Percentiles rank a stretch among this genome's conserved stretches.
Evolutionary conservation across 2,797 vertebrate genomes (phyloP).

Genomic region (Anolis apletophallus): DNA sequence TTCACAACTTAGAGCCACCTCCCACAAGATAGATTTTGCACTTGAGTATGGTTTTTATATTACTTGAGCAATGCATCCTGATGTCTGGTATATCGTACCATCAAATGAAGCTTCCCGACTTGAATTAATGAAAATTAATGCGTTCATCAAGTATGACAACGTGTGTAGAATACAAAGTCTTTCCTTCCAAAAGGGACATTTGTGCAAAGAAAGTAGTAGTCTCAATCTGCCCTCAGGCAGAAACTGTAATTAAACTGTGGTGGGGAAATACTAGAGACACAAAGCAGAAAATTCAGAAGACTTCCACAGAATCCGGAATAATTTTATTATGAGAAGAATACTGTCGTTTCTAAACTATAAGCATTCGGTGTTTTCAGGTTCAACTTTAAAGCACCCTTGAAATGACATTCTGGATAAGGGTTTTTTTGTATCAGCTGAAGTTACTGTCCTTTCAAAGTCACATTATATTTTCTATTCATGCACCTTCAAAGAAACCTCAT

Average conservation of each 20-base stretch:
- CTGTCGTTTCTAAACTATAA: constrained; percentile 5
- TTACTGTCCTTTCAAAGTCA: not conserved
- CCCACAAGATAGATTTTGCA: not conserved
- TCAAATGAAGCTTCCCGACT: not conserved
- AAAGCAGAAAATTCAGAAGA: not conserved
- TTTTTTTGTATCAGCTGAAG: not conserved
- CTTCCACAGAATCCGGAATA: not conserved
- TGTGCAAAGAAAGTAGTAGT: not conserved
- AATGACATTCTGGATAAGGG: not conserved
- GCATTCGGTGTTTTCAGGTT: not conserved
- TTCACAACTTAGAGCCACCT: constrained; percentile 8
- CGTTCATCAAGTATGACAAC: not conserved
- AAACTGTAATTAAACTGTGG: not conserved
- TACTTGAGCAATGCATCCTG: not conserved
- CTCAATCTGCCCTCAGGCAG: not conserved
- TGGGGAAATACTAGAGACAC: not conserved
- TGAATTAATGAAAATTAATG: not conserved
- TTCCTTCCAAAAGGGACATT: not conserved
- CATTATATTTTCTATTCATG: not conserved
- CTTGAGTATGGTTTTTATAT: not conserved
- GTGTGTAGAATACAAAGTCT: not conserved
- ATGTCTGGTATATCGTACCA: not conserved
- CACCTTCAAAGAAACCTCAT: constrained; percentile 6
- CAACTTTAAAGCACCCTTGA: constrained; percentile 14
- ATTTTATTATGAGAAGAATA: not conserved